phyloP scores from a whole-genome alignment of 2,888 invertebrate genomes.

The Pogonocherus hispidulus region DNA sequence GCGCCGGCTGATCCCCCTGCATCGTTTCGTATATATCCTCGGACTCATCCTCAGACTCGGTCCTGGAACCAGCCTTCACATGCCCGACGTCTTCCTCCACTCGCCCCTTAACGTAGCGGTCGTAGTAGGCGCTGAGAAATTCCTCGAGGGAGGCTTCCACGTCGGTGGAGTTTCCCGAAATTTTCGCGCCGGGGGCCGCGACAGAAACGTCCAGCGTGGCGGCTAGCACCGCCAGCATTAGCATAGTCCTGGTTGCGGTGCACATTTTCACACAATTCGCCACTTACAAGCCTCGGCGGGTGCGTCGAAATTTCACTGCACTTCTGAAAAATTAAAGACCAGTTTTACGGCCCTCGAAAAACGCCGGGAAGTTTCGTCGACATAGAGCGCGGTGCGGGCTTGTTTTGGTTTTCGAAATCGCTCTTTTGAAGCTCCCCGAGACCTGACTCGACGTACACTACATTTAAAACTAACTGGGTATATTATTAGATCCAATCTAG shows the following conservation, averaged over 20 bases:
- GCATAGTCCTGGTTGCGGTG: constrained; percentile 29
- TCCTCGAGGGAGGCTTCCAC: constrained; percentile 38
- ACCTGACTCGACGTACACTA: constrained; percentile 35
- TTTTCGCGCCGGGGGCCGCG: not conserved
- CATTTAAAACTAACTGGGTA: constrained; percentile 39
- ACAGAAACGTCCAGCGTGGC: constrained; percentile 3
- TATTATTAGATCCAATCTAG: constrained; percentile 46
- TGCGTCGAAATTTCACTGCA: too few species aligned
- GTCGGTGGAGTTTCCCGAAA: constrained; percentile 16
- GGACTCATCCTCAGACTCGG: constrained; percentile 36
- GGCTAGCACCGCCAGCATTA: constrained; percentile 22
- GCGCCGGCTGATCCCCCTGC: constrained; percentile 52
- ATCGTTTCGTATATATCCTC: constrained; percentile 50
- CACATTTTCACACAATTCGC: constrained; percentile 30
- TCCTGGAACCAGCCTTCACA: not conserved
- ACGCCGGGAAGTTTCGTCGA: too few species aligned
- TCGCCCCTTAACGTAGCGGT: constrained; percentile 14
- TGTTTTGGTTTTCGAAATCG: constrained; percentile 10
- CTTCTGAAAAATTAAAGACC: constrained; percentile 7
- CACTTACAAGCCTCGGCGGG: too few species aligned
- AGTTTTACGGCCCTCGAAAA: too few species aligned
- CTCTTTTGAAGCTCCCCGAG: constrained; percentile 3
- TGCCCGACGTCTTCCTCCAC: constrained; percentile 5
- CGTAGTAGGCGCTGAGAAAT: constrained; percentile 38
- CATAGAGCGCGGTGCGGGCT: not conserved